phyloP scores from a whole-genome alignment of 2,797 vertebrate species.

The Simalia tracyae region DNA sequence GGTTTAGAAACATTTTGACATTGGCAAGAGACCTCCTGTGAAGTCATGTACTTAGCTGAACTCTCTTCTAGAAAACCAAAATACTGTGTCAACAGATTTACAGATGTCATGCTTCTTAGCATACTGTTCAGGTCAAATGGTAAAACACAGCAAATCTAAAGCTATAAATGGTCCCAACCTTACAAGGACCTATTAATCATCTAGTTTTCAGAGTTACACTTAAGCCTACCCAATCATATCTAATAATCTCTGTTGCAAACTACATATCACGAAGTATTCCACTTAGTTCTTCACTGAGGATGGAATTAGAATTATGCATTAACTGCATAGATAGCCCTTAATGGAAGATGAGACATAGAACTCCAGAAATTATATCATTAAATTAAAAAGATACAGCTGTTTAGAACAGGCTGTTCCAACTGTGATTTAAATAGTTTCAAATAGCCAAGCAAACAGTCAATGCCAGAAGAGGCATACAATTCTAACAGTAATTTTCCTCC shows the following conservation, averaged over 20 bases:
- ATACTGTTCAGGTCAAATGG: neutral
- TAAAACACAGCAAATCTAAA: neutral
- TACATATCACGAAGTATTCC: neutral
- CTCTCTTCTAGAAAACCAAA: neutral
- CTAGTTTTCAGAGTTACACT: neutral
- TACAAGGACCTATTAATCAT: neutral
- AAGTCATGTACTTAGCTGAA: neutral
- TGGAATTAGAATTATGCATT: neutral
- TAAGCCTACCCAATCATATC: neutral
- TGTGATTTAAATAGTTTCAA: neutral
- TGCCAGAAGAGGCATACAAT: neutral
- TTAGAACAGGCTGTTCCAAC: neutral
- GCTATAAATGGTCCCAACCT: neutral
- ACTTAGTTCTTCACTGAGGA: neutral
- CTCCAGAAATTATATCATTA: neutral
- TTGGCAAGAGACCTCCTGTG: neutral
- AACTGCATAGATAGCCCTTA: neutral
- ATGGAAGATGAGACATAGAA: neutral
- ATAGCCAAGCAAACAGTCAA: neutral
- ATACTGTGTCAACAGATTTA: neutral
- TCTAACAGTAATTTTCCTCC: neutral
- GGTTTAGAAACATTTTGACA: neutral
- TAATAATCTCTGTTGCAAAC: neutral
- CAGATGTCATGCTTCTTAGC: fast-evolving
- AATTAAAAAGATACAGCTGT: neutral